These are phyloP conservation scores for Diprion similis DNA, from an alignment of 1,140 invertebrate genomes.

Conservation along the genomic window DNA sequence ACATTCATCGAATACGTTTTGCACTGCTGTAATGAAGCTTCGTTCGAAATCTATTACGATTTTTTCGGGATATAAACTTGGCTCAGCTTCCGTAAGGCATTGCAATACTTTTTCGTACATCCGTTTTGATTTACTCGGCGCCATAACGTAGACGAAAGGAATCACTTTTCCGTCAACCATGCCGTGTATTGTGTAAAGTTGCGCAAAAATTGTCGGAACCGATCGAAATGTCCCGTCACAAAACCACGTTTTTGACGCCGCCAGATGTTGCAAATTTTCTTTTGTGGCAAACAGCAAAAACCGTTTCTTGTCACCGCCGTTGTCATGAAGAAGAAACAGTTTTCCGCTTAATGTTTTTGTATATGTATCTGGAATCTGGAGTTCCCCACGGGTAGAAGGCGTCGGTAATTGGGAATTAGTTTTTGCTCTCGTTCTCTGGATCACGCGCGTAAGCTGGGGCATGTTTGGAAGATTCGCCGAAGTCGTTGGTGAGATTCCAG, in stretches of 20 bases:
- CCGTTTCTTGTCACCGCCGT: no score
- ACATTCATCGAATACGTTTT: slow-evolving; percentile 8
- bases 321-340: no score
- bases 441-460: no score
- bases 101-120: slow-evolving; percentile 18
- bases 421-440: no score
- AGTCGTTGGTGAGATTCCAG: no score
- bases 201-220: slow-evolving; percentile 27
- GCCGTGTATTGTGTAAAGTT: slow-evolving; percentile 32
- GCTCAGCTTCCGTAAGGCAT: slow-evolving; percentile 10
- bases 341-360: no score
- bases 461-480: no score
- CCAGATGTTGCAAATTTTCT: slow-evolving; percentile 20
- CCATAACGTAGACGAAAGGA: slow-evolving; percentile 20
- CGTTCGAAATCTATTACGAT: slow-evolving; percentile 20
- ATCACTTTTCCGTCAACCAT: slow-evolving; percentile 14
- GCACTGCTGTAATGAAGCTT: slow-evolving; percentile 16
- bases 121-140: slow-evolving; percentile 10
- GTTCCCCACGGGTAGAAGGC: no score
- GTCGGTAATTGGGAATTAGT: no score
- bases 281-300: no score
- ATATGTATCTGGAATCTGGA: no score
- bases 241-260: slow-evolving; percentile 22
- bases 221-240: slow-evolving; percentile 28
- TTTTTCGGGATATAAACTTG: neutral